Percentiles rank a stretch among this genome's conserved stretches.
Conservation (phyloP, 2,888 invertebrate genomes). For the Unio delphinus region DNA sequence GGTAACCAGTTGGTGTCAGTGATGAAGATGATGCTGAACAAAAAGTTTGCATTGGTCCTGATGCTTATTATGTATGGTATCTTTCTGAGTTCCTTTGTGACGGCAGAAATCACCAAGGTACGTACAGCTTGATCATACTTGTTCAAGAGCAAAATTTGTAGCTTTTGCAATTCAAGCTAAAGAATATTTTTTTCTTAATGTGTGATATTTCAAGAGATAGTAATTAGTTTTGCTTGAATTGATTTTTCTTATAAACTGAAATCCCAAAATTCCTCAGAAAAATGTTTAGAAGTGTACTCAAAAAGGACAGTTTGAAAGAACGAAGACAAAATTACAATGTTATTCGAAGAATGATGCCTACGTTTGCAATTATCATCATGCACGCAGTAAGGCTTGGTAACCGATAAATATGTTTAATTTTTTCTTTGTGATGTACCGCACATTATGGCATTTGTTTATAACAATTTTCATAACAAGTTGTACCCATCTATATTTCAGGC, state of each 20-base stretch:
- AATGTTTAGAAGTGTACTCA: too few relatives aligned
- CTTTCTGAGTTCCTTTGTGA: slow-evolving; percentile 61
- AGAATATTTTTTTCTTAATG: neutral
- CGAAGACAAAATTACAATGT: too few relatives aligned
- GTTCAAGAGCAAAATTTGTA: neutral
- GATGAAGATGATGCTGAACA: slow-evolving; percentile 49
- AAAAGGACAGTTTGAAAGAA: too few relatives aligned
- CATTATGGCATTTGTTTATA: neutral
- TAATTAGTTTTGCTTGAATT: too few relatives aligned
- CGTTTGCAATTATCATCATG: too few relatives aligned
- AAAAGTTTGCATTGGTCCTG: slow-evolving; percentile 52
- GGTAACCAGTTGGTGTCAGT: slow-evolving; percentile 44
- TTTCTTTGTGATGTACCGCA: neutral
- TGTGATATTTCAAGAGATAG: too few relatives aligned
- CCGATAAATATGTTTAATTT: neutral
- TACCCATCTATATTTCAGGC: slow-evolving; percentile 47
- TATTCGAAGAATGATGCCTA: too few relatives aligned
- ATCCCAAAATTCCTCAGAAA: too few relatives aligned
- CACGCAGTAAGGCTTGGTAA: too few relatives aligned
- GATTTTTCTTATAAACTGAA: too few relatives aligned
- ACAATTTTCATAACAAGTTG: neutral
- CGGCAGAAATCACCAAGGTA: slow-evolving; percentile 67
- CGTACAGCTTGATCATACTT: neutral
- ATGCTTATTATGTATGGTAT: slow-evolving; percentile 60
- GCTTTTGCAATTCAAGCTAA: slow-evolving; percentile 1